phyloP scores from a whole-genome alignment of 2,888 invertebrate genomes.

The Uropetala carovei region DNA sequence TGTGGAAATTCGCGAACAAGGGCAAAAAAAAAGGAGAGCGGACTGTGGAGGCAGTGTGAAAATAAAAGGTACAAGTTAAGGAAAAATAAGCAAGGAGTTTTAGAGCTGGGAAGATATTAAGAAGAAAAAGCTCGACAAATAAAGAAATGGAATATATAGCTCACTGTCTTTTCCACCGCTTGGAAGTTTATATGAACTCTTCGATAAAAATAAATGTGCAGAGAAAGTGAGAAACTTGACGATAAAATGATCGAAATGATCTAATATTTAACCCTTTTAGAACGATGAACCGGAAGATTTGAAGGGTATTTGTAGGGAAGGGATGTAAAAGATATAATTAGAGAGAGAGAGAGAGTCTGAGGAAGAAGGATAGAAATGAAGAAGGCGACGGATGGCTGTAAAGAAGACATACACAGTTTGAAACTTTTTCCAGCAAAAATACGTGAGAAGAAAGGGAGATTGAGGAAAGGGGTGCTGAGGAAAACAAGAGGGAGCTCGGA shows the following conservation, averaged over 20 bases:
- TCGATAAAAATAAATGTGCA: no score
- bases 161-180: no score
- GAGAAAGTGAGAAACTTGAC: no score
- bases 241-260: no score
- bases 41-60: neutral
- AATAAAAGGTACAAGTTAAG: no score
- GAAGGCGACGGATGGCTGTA: neutral
- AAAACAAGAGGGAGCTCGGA: neutral
- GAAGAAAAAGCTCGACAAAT: no score
- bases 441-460: slow-evolving; percentile 22
- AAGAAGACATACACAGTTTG: neutral
- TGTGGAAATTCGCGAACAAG: neutral
- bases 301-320: neutral
- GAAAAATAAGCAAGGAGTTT: no score
- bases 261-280: no score
- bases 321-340: neutral
- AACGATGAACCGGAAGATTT: no score
- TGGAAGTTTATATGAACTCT: no score
- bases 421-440: slow-evolving; percentile 1
- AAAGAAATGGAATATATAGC: no score
- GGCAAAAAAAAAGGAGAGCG: neutral
- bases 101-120: no score
- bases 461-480: neutral
- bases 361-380: neutral
- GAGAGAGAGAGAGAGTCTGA: neutral